These are phyloP conservation scores for Paracanthobrama guichenoti DNA, from an alignment of 2,113 vertebrate species.

Conservation along the genomic window DNA sequence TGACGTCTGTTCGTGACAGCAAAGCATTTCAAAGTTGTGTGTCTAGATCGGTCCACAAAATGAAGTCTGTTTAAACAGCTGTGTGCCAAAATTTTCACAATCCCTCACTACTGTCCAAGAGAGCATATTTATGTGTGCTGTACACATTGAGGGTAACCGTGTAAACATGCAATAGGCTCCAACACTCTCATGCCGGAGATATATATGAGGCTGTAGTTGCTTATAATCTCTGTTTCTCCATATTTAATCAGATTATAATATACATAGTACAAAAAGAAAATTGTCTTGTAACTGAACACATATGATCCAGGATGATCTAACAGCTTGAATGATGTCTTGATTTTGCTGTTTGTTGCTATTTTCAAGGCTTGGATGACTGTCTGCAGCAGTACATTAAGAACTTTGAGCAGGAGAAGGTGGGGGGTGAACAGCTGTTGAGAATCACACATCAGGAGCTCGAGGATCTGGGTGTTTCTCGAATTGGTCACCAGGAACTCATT, in stretches of 20 bases:
- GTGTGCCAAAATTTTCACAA: constrained; percentile 40
- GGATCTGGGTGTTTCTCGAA: constrained; percentile 79
- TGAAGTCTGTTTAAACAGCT: constrained; percentile 57
- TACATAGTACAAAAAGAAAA: neutral
- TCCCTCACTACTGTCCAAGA: neutral
- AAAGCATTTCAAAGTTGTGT: constrained; percentile 33
- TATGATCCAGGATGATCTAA: neutral
- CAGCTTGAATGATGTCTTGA: neutral
- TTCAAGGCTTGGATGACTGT: constrained; percentile 78
- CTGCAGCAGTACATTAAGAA: constrained; percentile 81
- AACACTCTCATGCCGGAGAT: neutral
- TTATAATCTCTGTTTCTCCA: neutral
- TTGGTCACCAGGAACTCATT: constrained; percentile 80
- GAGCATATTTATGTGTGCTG: neutral
- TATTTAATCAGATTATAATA: neutral
- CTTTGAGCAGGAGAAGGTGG: constrained; percentile 79
- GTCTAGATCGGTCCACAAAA: constrained; percentile 21
- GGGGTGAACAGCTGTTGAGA: constrained; percentile 77
- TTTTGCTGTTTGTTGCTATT: constrained; percentile 36
- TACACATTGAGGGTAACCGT: neutral
- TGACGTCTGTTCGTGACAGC: constrained; percentile 51
- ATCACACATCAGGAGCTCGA: constrained; percentile 83
- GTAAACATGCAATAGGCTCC: neutral
- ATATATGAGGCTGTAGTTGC: neutral
- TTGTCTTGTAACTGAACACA: neutral